Conservation (phyloP, 2,888 invertebrate genomes). For the Himalopsyche kuldschensis region DNA sequence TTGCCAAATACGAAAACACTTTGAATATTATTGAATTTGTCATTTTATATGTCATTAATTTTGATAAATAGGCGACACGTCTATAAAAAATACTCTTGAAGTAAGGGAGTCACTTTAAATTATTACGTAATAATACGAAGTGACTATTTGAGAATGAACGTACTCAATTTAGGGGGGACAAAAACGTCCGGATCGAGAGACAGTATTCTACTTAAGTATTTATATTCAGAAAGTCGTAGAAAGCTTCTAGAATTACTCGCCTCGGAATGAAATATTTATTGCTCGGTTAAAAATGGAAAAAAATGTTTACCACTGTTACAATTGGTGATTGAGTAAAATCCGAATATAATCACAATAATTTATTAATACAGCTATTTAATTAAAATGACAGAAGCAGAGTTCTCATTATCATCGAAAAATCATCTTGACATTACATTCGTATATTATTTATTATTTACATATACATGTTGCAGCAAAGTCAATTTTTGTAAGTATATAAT, state of each 20-base stretch:
- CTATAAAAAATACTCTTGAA: neutral
- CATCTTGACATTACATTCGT: no score
- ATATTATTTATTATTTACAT: no score
- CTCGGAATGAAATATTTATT: no score
- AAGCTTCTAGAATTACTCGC: neutral
- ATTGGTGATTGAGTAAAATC: no score
- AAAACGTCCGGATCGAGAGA: neutral
- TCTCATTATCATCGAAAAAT: no score
- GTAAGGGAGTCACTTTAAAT: neutral
- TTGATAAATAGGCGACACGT: neutral
- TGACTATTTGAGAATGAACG: neutral
- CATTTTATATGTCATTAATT: neutral
- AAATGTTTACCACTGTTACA: no score
- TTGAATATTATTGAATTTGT: neutral
- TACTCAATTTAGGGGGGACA: neutral
- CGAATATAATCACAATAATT: no score
- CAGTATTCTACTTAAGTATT: neutral
- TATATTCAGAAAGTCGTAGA: neutral
- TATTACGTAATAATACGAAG: constrained; percentile 8
- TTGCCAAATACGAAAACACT: neutral
- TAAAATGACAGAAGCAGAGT: no score
- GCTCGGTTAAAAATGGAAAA: no score
- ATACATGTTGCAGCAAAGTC: no score
- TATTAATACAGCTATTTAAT: no score
- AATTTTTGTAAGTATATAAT: no score